phyloP scores from a whole-genome alignment of 2,888 invertebrate species.

The Lottia gigantea region DNA sequence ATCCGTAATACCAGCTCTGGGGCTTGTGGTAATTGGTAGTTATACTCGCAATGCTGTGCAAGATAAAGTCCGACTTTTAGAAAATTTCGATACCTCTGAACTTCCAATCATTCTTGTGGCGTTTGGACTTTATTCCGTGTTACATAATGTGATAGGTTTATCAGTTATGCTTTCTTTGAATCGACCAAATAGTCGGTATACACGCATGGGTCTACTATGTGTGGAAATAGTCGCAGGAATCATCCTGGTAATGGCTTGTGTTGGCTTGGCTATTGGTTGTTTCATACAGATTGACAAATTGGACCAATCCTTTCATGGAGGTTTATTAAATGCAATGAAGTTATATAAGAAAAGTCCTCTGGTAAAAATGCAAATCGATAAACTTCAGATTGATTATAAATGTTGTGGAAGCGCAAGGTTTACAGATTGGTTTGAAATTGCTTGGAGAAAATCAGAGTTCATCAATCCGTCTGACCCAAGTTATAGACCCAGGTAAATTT shows the following conservation, averaged over 20 bases:
- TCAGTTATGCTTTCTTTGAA: slow-evolving; percentile 35
- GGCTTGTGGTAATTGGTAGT: slow-evolving; percentile 37
- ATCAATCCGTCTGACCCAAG: slow-evolving; percentile 25
- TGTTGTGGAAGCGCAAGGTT: slow-evolving; percentile 62
- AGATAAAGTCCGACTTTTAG: slow-evolving; percentile 44
- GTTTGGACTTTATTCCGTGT: slow-evolving; percentile 36
- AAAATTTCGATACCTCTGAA: slow-evolving; percentile 41
- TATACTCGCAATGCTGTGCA: slow-evolving; percentile 41
- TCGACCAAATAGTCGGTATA: slow-evolving; percentile 30
- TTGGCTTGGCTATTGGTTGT: slow-evolving; percentile 40
- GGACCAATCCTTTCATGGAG: slow-evolving; percentile 39
- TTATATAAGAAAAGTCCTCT: slow-evolving; percentile 43
- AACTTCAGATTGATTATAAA: slow-evolving; percentile 52
- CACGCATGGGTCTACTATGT: slow-evolving; percentile 34
- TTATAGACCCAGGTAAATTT: not conserved
- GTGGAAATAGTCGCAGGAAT: slow-evolving; percentile 29
- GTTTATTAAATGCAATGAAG: slow-evolving; percentile 47
- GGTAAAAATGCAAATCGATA: slow-evolving; percentile 55
- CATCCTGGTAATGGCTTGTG: slow-evolving; percentile 34
- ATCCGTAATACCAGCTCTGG: slow-evolving; percentile 38
- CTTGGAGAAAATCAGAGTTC: slow-evolving; percentile 50
- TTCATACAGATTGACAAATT: slow-evolving; percentile 39
- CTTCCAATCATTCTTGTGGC: slow-evolving; percentile 44
- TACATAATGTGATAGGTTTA: slow-evolving; percentile 35
- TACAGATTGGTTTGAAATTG: slow-evolving; percentile 59